phyloP scores from a whole-genome alignment of 1,140 invertebrate genomes.

The Pectinophora gossypiella region DNA sequence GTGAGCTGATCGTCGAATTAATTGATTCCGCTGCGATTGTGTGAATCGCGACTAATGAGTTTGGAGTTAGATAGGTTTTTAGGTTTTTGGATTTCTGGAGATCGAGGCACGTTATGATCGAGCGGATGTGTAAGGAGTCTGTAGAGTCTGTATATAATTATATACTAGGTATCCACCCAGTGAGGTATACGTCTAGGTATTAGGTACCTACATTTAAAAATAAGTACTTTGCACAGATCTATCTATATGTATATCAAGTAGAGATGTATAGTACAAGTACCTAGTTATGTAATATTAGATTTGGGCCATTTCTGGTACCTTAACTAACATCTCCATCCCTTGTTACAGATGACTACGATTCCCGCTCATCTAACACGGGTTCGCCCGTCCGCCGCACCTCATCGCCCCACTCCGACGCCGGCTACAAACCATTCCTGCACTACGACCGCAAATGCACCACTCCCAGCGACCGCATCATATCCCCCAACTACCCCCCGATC shows the following conservation, averaged over 20 bases:
- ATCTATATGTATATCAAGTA: too few species aligned
- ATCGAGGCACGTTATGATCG: too few species aligned
- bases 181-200: too few species aligned
- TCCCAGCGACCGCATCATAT: conserved; percentile 36
- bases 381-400: conserved; percentile 55
- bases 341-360: conserved; percentile 75
- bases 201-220: too few species aligned
- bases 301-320: too few species aligned
- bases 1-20: conserved; percentile 33
- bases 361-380: conserved; percentile 63
- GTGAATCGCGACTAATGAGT: conserved; percentile 26
- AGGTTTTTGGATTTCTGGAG: too few species aligned
- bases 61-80: conserved; percentile 6
- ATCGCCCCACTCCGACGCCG: conserved; percentile 50
- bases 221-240: too few species aligned
- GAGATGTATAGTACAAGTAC: too few species aligned
- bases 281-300: too few species aligned
- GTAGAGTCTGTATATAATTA: too few species aligned
- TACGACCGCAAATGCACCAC: conserved; percentile 62
- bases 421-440: conserved; percentile 58
- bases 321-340: conserved; percentile 21
- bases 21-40: conserved; percentile 33
- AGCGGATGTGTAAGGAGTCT: too few species aligned
- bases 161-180: too few species aligned
- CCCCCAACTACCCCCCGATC: conserved; percentile 49